Percentiles rank a stretch among this genome's conserved stretches.
Conservation (phyloP, 2,113 vertebrate species). For the Corythornis cristatus region DNA sequence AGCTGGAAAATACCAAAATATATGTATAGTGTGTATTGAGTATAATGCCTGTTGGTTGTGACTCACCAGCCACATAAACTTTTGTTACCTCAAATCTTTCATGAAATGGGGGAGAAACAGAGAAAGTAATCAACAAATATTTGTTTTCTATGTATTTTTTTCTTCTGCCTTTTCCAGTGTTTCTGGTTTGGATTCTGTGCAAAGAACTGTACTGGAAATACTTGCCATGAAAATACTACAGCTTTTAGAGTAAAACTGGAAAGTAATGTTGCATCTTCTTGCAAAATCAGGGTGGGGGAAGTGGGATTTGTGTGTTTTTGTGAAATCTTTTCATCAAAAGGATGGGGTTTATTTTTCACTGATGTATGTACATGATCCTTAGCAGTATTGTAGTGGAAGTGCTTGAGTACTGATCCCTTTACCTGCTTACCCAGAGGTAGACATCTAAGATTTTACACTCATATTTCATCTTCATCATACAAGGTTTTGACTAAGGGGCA, state of each 20-base stretch:
- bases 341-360: neutral
- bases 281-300: neutral
- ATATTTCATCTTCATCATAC: neutral
- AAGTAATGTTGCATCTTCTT: neutral
- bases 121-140: neutral
- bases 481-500: neutral
- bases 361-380: neutral
- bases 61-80: slow-evolving; percentile 54
- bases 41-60: slow-evolving; percentile 21
- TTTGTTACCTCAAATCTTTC: slow-evolving; percentile 23
- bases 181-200: neutral
- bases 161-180: neutral
- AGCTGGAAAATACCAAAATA: slow-evolving; percentile 33
- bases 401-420: neutral
- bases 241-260: neutral
- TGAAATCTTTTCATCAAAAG: neutral
- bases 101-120: neutral
- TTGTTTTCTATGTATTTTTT: neutral
- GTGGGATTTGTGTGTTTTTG: neutral
- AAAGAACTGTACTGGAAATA: neutral
- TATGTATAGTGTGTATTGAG: neutral
- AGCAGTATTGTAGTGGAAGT: neutral
- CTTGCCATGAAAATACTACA: neutral
- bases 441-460: neutral
- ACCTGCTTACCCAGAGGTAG: neutral